Conservation (phyloP, 2,888 invertebrate species). For the Epistrophella euchroma region DNA sequence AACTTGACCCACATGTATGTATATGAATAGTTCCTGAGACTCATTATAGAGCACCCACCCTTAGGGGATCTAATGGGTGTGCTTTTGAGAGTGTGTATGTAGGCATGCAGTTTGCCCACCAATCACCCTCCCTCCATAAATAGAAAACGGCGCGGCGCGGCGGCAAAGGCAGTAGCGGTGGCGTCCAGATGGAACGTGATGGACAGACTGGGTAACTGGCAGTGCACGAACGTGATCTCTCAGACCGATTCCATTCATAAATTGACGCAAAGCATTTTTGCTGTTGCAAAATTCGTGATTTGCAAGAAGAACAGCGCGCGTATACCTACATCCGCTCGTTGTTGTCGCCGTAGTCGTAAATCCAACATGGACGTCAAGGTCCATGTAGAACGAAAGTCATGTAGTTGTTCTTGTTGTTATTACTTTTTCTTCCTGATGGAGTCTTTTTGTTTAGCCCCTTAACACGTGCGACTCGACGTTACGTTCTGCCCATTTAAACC, state of each 20-base stretch:
- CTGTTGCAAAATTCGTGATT: constrained; percentile 75
- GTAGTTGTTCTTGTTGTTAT: constrained; percentile 47
- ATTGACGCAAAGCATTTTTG: constrained; percentile 71
- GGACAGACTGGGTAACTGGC: constrained; percentile 79
- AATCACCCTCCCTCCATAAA: constrained; percentile 73
- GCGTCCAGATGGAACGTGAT: constrained; percentile 81
- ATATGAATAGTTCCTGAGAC: constrained; percentile 60
- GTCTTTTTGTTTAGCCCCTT: constrained; percentile 68
- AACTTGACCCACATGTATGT: constrained; percentile 75
- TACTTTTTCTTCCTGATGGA: constrained; percentile 47
- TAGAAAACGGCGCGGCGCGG: constrained; percentile 54
- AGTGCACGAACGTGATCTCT: constrained; percentile 79
- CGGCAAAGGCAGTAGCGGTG: constrained; percentile 27
- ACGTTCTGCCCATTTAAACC: constrained; percentile 70
- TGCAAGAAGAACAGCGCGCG: constrained; percentile 74
- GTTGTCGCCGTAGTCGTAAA: constrained; percentile 44
- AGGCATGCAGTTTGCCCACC: constrained; percentile 71
- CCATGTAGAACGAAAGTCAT: constrained; percentile 67
- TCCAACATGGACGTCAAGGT: constrained; percentile 75
- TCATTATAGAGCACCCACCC: constrained; percentile 75
- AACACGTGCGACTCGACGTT: constrained; percentile 74
- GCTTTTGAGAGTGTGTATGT: constrained; percentile 42
- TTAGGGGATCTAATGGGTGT: constrained; percentile 54
- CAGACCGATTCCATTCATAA: constrained; percentile 77
- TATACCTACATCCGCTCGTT: constrained; percentile 63